Evolutionary conservation across 64 coral and sea anemone genomes (phyloP).

Genomic region (Dendrophyllia cribrosa): DNA sequence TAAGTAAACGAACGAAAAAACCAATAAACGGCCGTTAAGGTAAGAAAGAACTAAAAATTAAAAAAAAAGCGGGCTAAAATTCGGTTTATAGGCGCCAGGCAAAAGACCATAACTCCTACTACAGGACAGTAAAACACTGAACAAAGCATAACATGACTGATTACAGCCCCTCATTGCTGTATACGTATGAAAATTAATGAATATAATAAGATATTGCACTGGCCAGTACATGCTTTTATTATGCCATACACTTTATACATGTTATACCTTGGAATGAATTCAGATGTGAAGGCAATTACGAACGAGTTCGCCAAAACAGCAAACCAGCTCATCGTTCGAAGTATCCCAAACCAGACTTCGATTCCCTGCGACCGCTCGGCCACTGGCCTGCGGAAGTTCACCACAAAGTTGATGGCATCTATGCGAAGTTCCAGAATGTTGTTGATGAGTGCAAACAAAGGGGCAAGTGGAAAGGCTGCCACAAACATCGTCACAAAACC

Average conservation of each 20-base stretch:
- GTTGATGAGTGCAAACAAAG: conserved; percentile 78
- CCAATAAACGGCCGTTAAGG: no score
- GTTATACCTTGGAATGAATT: conserved; percentile 84
- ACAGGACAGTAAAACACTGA: no score
- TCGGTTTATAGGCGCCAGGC: no score
- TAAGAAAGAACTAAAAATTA: neutral
- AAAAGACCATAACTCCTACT: no score
- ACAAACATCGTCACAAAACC: conserved; percentile 93
- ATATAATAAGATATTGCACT: no score
- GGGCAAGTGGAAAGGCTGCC: conserved; percentile 77
- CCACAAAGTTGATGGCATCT: conserved; percentile 84
- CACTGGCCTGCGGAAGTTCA: conserved; percentile 81
- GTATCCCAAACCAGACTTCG: conserved; percentile 80
- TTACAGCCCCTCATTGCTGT: no score
- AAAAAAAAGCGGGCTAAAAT: neutral
- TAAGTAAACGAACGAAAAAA: no score
- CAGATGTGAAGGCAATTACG: conserved; percentile 87
- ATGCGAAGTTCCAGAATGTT: conserved; percentile 79
- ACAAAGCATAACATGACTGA: no score
- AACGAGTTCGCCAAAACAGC: conserved; percentile 77
- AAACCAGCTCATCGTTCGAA: conserved; percentile 72
- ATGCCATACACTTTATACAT: neutral
- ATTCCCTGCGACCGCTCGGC: conserved; percentile 81
- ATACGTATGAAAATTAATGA: no score
- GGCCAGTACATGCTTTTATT: no score